Percentiles rank a stretch among this genome's conserved stretches.
Conservation (phyloP, 2,113 vertebrate species). For the Dicerorhinus sumatrensis region DNA sequence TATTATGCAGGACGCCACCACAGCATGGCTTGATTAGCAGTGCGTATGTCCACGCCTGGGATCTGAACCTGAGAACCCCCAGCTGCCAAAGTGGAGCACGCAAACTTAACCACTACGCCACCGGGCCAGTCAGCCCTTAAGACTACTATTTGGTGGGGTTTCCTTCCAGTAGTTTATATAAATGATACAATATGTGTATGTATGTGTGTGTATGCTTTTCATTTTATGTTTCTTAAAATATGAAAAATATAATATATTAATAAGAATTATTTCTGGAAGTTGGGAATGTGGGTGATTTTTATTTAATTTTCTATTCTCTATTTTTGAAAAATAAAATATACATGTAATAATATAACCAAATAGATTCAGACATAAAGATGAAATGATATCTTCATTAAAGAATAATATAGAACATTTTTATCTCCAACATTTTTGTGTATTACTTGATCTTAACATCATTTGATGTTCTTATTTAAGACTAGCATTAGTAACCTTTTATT, state of each 20-base stretch:
- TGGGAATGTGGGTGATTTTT: background rate
- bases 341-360: background rate
- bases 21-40: no score
- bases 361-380: background rate
- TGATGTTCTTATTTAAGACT: background rate
- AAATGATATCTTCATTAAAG: background rate
- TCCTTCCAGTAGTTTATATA: background rate
- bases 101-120: no score
- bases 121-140: no score
- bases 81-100: no score
- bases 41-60: no score
- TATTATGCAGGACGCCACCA: no score
- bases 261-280: background rate
- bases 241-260: background rate
- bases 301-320: background rate
- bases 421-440: background rate
- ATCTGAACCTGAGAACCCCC: no score
- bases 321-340: background rate
- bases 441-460: background rate
- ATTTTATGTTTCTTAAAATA: background rate
- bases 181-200: background rate
- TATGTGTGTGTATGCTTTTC: background rate
- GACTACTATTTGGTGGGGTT: background rate
- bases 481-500: background rate
- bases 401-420: background rate